phyloP scores from a whole-genome alignment of 2,113 vertebrate species.

The Myrmecophaga tridactyla region DNA sequence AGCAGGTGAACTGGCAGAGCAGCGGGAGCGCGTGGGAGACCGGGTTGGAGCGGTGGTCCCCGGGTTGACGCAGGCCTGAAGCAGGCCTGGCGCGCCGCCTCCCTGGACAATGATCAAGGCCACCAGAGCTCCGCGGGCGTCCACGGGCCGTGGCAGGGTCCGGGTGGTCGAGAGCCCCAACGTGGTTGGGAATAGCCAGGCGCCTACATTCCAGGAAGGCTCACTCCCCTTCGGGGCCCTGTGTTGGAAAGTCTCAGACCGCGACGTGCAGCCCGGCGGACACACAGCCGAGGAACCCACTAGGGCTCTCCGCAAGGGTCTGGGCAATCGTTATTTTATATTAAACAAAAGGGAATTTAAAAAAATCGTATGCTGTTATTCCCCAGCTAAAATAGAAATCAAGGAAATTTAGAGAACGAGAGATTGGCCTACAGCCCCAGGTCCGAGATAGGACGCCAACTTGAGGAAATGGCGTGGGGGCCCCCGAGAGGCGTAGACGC shows the following conservation, averaged over 20 bases:
- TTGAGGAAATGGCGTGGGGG: not conserved
- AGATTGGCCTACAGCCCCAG: not conserved
- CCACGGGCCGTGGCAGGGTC: rapidly evolving
- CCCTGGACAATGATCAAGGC: not conserved
- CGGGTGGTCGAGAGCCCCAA: not conserved
- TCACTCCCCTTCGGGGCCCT: rapidly evolving
- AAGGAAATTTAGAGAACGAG: not conserved
- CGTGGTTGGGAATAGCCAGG: not conserved
- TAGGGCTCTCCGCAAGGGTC: not conserved
- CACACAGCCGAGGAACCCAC: not conserved
- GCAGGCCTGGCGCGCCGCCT: not conserved
- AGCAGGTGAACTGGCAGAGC: not conserved
- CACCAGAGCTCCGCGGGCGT: rapidly evolving
- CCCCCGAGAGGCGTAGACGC: rapidly evolving
- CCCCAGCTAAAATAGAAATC: not conserved
- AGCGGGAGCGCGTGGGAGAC: rapidly evolving
- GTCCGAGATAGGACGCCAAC: not conserved
- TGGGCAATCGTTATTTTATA: not conserved
- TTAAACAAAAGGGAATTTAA: not conserved
- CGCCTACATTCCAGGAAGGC: not conserved
- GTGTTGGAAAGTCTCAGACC: not conserved
- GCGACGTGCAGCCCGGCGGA: not conserved
- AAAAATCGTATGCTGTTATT: not conserved
- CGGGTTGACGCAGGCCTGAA: not conserved
- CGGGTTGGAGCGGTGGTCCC: not conserved